These are phyloP conservation scores for Uloborus diversus DNA, from an alignment of 1,140 invertebrate genomes.

Conservation along the genomic window DNA sequence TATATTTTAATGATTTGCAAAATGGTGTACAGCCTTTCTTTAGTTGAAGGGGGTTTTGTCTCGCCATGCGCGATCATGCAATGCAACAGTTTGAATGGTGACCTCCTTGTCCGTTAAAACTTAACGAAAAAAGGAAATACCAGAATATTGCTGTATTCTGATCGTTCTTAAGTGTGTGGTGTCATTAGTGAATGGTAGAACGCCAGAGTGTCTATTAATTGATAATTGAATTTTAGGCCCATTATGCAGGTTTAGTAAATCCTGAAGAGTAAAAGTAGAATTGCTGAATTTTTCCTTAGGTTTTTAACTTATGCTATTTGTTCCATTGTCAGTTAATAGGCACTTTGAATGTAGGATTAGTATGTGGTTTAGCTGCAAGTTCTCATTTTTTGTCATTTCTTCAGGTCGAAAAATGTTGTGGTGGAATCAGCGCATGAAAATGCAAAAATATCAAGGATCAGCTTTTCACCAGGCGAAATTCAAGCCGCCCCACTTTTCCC, in stretches of 20 bases:
- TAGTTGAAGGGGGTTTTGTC: too few species aligned
- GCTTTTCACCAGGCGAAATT: slow-evolving; percentile 13
- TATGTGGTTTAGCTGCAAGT: slow-evolving; percentile 5
- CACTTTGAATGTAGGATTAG: background rate
- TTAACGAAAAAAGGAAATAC: background rate
- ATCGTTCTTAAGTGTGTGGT: slow-evolving; percentile 48
- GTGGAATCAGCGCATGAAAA: slow-evolving; percentile 34
- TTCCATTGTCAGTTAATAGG: too few species aligned
- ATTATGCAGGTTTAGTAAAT: too few species aligned
- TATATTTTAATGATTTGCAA: too few species aligned
- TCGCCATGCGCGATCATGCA: too few species aligned
- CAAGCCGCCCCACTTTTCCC: slow-evolving; percentile 4
- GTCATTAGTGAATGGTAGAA: slow-evolving; percentile 50
- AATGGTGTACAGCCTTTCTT: too few species aligned
- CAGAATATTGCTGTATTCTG: background rate
- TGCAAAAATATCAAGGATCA: slow-evolving; percentile 10
- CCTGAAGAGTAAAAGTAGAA: too few species aligned
- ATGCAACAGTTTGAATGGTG: slow-evolving; percentile 55
- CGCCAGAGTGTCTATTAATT: background rate
- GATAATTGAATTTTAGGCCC: background rate
- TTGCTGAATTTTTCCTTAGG: too few species aligned
- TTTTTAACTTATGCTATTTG: too few species aligned
- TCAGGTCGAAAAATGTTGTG: slow-evolving; percentile 40
- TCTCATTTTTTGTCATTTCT: too few species aligned
- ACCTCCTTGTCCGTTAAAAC: background rate